A percentile compares a stretch with the other conserved stretches of the same genome.
Evolutionary conservation across 2,797 vertebrate species (phyloP).

Genomic region (Cyclura pinguis): DNA sequence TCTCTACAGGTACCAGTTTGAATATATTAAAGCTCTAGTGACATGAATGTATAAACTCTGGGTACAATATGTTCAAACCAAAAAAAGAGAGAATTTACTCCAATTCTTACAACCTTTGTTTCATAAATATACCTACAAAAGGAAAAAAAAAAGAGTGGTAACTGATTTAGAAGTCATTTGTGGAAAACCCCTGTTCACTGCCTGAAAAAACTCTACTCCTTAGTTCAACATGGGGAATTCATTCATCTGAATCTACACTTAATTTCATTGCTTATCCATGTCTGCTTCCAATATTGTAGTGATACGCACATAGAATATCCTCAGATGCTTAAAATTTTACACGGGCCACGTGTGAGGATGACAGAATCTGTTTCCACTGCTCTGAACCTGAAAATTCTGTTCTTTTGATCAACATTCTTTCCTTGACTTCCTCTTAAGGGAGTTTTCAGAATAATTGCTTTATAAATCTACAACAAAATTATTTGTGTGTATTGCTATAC

Average conservation of each 20-base stretch:
- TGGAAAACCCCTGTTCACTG: background rate
- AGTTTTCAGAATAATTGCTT: slow-evolving; percentile 5
- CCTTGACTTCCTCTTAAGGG: background rate
- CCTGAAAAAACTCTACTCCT: background rate
- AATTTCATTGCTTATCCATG: background rate
- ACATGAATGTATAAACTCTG: background rate
- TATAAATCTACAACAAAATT: background rate
- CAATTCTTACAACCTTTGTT: background rate
- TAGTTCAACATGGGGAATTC: background rate
- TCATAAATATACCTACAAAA: background rate
- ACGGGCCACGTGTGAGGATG: background rate
- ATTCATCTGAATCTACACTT: background rate
- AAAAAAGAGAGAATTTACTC: background rate
- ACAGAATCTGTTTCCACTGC: slow-evolving; percentile 16
- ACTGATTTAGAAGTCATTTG: background rate
- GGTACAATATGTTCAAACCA: background rate
- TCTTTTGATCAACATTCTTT: too few relatives aligned
- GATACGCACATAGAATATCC: background rate
- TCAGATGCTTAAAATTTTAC: too few relatives aligned
- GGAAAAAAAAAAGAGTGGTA: too few relatives aligned
- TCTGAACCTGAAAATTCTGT: background rate
- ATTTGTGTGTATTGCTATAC: background rate
- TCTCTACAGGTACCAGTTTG: slow-evolving; percentile 23
- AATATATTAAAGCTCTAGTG: slow-evolving; percentile 1
- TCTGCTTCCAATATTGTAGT: background rate